Evolutionary conservation across 2,797 vertebrate genomes (phyloP).

Genomic region (Phalloptychus januarius): DNA sequence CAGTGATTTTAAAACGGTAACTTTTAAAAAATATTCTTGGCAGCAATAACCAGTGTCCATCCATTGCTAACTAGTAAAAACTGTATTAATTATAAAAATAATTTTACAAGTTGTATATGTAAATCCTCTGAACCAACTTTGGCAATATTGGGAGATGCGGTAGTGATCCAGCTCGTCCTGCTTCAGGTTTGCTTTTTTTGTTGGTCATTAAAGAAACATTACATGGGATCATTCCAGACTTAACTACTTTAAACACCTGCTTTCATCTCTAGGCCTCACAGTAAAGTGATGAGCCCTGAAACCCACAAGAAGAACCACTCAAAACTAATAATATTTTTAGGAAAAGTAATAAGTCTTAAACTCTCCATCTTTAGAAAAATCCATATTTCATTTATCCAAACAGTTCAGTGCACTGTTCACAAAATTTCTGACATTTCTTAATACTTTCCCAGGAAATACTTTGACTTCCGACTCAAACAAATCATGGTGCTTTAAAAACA

Average conservation of each 20-base stretch:
- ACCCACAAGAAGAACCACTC: not conserved
- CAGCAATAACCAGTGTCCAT: not conserved
- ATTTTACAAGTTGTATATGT: not conserved
- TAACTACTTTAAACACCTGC: not conserved
- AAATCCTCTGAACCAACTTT: not conserved
- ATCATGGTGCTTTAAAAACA: not conserved
- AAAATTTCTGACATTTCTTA: not conserved
- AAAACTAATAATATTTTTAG: constrained; percentile 3
- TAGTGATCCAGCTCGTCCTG: not conserved
- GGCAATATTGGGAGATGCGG: not conserved
- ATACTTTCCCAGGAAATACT: not conserved
- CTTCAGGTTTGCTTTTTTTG: not conserved
- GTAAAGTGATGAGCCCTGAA: not conserved
- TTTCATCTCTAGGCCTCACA: constrained; percentile 3
- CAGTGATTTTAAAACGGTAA: too few species aligned
- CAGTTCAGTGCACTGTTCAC: not conserved
- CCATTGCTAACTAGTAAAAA: not conserved
- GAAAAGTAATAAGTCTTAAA: not conserved
- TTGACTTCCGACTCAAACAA: not conserved
- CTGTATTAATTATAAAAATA: not conserved
- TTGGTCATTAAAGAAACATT: constrained; percentile 4
- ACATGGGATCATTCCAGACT: constrained; percentile 5
- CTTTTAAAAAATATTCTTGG: not conserved
- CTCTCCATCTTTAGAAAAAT: not conserved
- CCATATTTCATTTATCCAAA: not conserved